phyloP scores from a whole-genome alignment of 2,113 vertebrate genomes.

The Neoarius graeffei region DNA sequence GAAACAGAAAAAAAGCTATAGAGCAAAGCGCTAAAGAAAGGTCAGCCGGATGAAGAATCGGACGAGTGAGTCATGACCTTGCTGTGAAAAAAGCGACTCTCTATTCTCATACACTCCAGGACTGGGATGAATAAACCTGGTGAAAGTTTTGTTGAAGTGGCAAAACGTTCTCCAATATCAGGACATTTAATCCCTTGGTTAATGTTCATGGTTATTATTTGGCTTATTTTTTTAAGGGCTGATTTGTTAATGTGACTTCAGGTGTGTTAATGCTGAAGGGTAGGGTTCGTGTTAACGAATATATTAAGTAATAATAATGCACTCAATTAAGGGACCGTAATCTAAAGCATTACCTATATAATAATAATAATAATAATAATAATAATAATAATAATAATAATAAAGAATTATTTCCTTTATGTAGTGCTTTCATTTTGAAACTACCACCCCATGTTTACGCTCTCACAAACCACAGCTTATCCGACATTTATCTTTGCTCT shows the following conservation, averaged over 20 bases:
- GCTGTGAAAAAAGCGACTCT: neutral
- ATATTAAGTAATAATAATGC: neutral
- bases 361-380: no score
- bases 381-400: no score
- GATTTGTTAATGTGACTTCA: neutral
- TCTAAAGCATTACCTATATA: neutral
- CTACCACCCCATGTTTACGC: neutral
- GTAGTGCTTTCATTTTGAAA: neutral
- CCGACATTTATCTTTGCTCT: neutral
- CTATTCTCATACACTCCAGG: slow-evolving; percentile 5
- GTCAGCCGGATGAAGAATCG: slow-evolving; percentile 1
- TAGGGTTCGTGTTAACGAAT: neutral
- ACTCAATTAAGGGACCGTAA: neutral
- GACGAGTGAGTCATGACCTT: neutral
- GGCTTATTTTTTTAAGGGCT: no score
- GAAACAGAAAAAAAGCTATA: neutral
- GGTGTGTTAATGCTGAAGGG: neutral
- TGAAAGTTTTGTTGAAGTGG: neutral
- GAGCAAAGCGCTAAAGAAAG: neutral
- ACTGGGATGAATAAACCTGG: neutral
- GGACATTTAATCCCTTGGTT: neutral
- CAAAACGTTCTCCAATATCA: neutral
- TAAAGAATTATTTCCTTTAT: neutral
- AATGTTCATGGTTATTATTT: no score
- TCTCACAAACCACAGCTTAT: neutral